Base-by-base conservation (phyloP, 2,113 vertebrate species). In the Otus sunia region DNA sequence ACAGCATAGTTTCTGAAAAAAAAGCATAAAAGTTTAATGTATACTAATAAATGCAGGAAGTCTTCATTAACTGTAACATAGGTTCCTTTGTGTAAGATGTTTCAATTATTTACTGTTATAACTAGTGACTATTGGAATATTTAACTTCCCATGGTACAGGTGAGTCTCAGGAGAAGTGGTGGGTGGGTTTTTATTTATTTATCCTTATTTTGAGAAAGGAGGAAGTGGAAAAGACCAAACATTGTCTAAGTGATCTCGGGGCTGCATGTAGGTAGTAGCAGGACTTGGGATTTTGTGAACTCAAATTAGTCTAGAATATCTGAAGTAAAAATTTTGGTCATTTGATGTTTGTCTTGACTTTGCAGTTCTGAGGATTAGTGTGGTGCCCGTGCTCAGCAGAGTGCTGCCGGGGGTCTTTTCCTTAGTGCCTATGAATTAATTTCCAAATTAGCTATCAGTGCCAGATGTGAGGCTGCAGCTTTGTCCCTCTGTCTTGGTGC, bases 11-110 rank as follows among this genome's bases (percentile, higher is more conserved):
- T 45, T 18, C 32, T 69, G 69, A 3, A 10, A 14, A 39, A 16
- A 16, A 1, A 13, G 14, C 16, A 0, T 13, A 2, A 2, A 2
- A 3, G 17, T 9, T 60, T 4, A 1, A 0, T 20, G 19, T 6
- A 3, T 6, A 3, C 8, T 12, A 5, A 4, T 32, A 27, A 9
- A 10, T 14, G 29, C 49, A 41, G 14, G 20, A 3, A 20, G n/a
- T 3, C 8, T 3, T 55, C 15, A 0, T 16, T 12, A 22, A 18
- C 50, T 6, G 30, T 4, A 0, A 0, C n/a, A 3, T 21, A 0
- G 18, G 5, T 6, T 49, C 4, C 2, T 32, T 55, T 41, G 25
- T n/a, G 88, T 10, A 7, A 23, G 80, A 43, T 63, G 11, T 23
- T 39, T 10, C 23, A 23, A 69, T 73, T 67, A 11, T 86, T 79